A percentile compares a stretch with the other conserved stretches of the same genome.
phyloP scores from a whole-genome alignment of 2,113 vertebrate genomes.

The Coptodon rendalli region DNA sequence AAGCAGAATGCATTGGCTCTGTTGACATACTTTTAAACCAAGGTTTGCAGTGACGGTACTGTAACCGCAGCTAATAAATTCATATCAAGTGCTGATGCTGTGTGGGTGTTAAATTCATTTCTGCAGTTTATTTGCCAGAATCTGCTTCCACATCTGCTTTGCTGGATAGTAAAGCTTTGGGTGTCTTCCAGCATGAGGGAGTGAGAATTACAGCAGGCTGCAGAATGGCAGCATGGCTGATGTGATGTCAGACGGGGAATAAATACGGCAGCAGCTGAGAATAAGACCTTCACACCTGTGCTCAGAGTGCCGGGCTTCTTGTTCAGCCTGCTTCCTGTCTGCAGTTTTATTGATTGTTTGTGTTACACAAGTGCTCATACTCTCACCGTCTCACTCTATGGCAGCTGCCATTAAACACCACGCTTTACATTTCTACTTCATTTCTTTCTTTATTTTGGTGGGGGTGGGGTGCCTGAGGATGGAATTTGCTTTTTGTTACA shows the following conservation, averaged over 20 bases:
- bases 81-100: background rate
- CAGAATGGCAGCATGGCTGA: background rate
- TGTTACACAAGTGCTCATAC: background rate
- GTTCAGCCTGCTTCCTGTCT: constrained; percentile 2
- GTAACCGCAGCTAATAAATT: background rate
- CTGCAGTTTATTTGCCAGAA: background rate
- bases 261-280: background rate
- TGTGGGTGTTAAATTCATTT: background rate
- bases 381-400: background rate
- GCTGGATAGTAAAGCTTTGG: background rate
- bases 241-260: constrained; percentile 24
- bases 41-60: background rate
- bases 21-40: background rate
- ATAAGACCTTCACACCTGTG: constrained; percentile 17
- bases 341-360: constrained; percentile 18
- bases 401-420: background rate
- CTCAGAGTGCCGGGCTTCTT: background rate
- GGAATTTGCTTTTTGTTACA: background rate
- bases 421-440: background rate
- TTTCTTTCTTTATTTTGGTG: background rate
- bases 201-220: constrained; percentile 33
- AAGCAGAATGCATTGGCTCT: background rate
- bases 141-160: background rate
- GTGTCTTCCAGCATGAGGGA: constrained; percentile 2
- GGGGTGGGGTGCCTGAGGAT: accelerated